Base-by-base conservation (phyloP, 2,797 vertebrate genomes). In the Paedocypris micromegethes region DNA sequence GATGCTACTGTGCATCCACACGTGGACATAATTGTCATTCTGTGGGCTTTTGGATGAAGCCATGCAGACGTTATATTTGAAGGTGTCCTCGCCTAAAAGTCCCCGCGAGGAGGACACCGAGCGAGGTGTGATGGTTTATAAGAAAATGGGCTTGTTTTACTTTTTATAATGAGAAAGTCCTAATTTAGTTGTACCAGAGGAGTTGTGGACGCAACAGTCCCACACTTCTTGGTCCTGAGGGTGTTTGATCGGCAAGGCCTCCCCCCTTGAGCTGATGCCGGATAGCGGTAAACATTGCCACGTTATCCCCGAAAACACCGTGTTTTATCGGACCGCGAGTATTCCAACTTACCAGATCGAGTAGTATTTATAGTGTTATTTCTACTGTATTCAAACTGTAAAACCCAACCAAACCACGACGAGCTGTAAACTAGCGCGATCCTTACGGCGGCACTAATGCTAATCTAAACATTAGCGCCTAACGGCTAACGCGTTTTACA, bases 381-480 rank as follows among this genome's bases (percentile, higher is more conserved):
- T 23, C 23, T 23, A 23, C 23, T 23, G 23, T 23, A 23, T 23
- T 23, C 23, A 23, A 23, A 23, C 23, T 23, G 23, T 50, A 48
- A 56, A 63, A 42, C 9, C 37, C 53, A 54, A 68, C 23, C 2
- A 60, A 6, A 3, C 43, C 23, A 9, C 4, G 23, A 40, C 5
- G 1, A 23, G 23, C 47, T 9, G 41, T 49, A 57, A 60, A 9
- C 40, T 4, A 2, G n/a, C 37, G 2, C 49, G 8, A 6, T 70
- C 5, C 49, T 7, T 8, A 70, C 63, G 58, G 41, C 52, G 59
- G 45, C 3, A 62, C 40, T 38, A 2, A 69, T 42, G 59, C 68
- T 51, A 56, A 50, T 56, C 40, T 39, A 70, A 64, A 64, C 59
- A 70, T 45, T 50, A 57, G 59, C 68, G 57, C 55, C 43, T 43